These are phyloP conservation scores for Melanocharis versteri DNA, from an alignment of 2,113 vertebrate species.

Conservation along the genomic window DNA sequence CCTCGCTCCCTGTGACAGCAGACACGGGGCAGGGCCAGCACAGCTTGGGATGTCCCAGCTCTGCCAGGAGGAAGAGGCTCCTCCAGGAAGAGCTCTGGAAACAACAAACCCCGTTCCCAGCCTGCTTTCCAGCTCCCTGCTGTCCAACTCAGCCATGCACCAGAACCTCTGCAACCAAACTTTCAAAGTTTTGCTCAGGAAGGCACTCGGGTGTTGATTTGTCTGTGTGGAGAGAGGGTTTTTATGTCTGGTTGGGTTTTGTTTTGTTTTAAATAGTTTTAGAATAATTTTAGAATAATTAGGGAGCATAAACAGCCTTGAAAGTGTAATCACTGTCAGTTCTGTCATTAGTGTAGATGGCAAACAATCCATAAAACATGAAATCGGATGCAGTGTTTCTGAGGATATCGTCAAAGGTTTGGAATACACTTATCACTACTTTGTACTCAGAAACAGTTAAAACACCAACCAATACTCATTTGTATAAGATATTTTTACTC, in stretches of 20 bases:
- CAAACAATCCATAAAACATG: conserved; percentile 31
- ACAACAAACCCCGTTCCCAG: accelerated
- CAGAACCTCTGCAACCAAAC: not conserved
- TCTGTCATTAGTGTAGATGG: not conserved
- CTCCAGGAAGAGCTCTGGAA: not conserved
- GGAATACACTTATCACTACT: not conserved
- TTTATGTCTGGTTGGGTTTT: not conserved
- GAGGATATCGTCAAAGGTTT: conserved; percentile 8
- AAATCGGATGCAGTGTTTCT: not conserved
- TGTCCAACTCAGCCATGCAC: not conserved
- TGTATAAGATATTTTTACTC: not conserved
- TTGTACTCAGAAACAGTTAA: conserved; percentile 26
- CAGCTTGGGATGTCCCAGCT: not conserved
- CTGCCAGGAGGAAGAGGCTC: not conserved
- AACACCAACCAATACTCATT: not conserved
- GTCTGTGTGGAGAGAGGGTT: accelerated
- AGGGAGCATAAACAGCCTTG: conserved; percentile 8
- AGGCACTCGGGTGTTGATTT: accelerated
- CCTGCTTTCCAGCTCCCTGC: too few species aligned
- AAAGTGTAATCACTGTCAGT: not conserved
- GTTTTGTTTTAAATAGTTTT: not conserved
- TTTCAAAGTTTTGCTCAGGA: not conserved
- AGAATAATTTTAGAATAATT: not conserved
- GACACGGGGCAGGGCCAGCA: accelerated
- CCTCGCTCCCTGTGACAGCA: not conserved